A percentile compares a stretch with the other conserved stretches of the same genome.
These are phyloP conservation scores for Copidosoma floridanum DNA, from an alignment of 1,140 invertebrate genomes.

Conservation along the genomic window DNA sequence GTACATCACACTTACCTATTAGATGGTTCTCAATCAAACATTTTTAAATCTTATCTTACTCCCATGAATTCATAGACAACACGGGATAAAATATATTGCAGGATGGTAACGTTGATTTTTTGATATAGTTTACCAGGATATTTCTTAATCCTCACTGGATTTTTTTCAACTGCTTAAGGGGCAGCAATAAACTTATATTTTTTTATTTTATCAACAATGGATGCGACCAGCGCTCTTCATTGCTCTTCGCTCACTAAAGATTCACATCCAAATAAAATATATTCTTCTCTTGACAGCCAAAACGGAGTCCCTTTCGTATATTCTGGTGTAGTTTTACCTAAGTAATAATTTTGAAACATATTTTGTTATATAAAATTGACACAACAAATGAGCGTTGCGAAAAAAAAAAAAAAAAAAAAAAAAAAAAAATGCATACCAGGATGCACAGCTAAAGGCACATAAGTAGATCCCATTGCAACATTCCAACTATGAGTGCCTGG, in stretches of 20 bases:
- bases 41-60: no score
- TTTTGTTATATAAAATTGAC: no score
- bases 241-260: slow-evolving; percentile 46
- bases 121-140: slow-evolving; percentile 26
- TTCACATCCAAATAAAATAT: slow-evolving; percentile 57
- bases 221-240: slow-evolving; percentile 3
- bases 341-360: slow-evolving; percentile 26
- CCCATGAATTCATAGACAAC: slow-evolving; percentile 41
- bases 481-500: slow-evolving; percentile 56
- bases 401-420: slow-evolving; percentile 3
- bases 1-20: neutral
- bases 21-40: no score
- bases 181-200: slow-evolving; percentile 6
- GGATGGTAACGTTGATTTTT: slow-evolving; percentile 46
- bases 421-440: slow-evolving; percentile 40
- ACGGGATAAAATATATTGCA: slow-evolving; percentile 48
- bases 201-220: slow-evolving; percentile 4
- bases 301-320: slow-evolving; percentile 53
- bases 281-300: slow-evolving; percentile 57
- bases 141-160: neutral
- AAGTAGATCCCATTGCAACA: slow-evolving; percentile 57
- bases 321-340: slow-evolving; percentile 54
- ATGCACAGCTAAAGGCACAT: slow-evolving; percentile 54
- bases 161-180: slow-evolving; percentile 27
- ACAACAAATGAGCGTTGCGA: neutral